A percentile compares a stretch with the other conserved stretches of the same genome.
These are phyloP conservation scores for Drosophila fungiperda DNA, from an alignment of 2,888 invertebrate genomes.

Conservation along the genomic window DNA sequence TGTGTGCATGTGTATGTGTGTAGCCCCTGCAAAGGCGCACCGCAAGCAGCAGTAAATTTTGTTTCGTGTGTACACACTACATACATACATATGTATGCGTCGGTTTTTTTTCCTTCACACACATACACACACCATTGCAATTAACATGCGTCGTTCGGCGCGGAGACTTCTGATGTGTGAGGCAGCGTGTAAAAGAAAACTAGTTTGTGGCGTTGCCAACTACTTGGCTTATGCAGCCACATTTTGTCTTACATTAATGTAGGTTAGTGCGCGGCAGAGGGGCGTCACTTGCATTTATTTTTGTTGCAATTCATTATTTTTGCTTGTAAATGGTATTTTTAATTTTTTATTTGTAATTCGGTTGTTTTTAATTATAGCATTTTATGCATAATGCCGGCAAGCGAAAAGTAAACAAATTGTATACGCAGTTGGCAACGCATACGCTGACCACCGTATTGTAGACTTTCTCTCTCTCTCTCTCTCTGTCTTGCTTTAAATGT, in stretches of 20 bases:
- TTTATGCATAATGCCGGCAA: slow-evolving; percentile 40
- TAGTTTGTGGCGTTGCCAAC: slow-evolving; percentile 64
- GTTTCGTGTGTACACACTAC: slow-evolving; percentile 47
- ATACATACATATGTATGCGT: slow-evolving; percentile 37
- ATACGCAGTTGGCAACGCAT: slow-evolving; percentile 60
- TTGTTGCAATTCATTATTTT: slow-evolving; percentile 23
- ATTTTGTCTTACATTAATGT: slow-evolving; percentile 61
- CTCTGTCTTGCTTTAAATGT: slow-evolving; percentile 58
- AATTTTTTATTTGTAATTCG: slow-evolving; percentile 27
- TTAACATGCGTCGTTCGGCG: slow-evolving; percentile 45
- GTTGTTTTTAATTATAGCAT: slow-evolving; percentile 42
- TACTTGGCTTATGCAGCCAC: slow-evolving; percentile 45
- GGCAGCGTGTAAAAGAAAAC: slow-evolving; percentile 57
- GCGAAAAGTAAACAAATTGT: slow-evolving; percentile 69
- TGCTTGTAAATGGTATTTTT: slow-evolving; percentile 16
- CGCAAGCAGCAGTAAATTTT: slow-evolving; percentile 71
- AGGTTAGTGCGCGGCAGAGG: slow-evolving; percentile 59
- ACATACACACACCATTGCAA: slow-evolving; percentile 37
- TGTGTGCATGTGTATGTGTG: slow-evolving; percentile 28
- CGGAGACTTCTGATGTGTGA: slow-evolving; percentile 44
- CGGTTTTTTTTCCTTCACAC: slow-evolving; percentile 57
- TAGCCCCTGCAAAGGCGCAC: slow-evolving; percentile 49
- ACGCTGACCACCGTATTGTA: slow-evolving; percentile 45
- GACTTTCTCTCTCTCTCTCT: slow-evolving; percentile 74
- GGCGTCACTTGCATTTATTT: slow-evolving; percentile 21